Evolutionary conservation across 2,113 vertebrate genomes (phyloP).

Genomic region (Pteruthius melanotis): DNA sequence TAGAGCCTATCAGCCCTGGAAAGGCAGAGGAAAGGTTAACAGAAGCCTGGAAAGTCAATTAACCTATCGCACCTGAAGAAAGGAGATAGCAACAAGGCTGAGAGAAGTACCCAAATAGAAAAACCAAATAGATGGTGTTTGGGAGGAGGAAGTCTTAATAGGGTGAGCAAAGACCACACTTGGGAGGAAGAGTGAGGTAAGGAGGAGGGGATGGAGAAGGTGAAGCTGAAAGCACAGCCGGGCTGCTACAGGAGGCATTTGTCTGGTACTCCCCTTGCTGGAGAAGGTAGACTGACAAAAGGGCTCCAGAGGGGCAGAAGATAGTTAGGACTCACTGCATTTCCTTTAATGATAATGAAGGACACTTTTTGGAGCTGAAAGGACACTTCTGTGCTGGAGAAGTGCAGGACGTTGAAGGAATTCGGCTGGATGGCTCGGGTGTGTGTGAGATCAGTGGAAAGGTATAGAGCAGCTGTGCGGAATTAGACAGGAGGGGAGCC

Average conservation of each 20-base stretch:
- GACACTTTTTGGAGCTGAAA: background rate
- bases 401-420: background rate
- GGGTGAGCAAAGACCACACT: background rate
- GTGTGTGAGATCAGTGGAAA: background rate
- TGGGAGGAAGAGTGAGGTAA: background rate
- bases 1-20: conserved; percentile 26
- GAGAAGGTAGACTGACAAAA: background rate
- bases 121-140: background rate
- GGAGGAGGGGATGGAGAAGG: background rate
- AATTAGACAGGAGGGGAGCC: background rate
- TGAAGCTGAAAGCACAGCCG: background rate
- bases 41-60: conserved; percentile 37
- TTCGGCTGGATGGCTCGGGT: accelerated
- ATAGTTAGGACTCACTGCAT: background rate
- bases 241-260: accelerated
- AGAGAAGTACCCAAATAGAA: background rate
- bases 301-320: background rate
- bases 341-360: background rate
- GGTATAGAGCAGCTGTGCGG: background rate
- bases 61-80: background rate
- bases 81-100: conserved; percentile 43
- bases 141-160: background rate
- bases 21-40: conserved; percentile 49
- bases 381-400: background rate
- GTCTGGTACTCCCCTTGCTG: background rate